These are phyloP conservation scores for Clinocottus analis DNA, from an alignment of 2,113 vertebrate genomes.

Conservation along the genomic window DNA sequence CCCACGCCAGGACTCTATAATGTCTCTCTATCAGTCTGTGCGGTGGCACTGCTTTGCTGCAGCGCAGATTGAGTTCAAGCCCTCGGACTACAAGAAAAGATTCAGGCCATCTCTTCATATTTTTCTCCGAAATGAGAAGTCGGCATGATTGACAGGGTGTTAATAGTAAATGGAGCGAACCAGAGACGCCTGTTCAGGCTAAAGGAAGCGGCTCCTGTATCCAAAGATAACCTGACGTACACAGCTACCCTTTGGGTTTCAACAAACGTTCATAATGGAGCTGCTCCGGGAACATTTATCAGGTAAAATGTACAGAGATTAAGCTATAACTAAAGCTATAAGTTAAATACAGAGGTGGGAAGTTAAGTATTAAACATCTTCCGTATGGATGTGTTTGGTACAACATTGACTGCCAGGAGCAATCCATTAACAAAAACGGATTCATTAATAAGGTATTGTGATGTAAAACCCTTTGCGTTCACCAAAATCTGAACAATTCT, in stretches of 20 bases:
- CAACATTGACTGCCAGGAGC: not conserved
- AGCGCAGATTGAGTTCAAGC: constrained; percentile 77
- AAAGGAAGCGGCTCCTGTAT: constrained; percentile 3
- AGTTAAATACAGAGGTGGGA: constrained; percentile 1
- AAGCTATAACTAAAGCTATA: constrained; percentile 10
- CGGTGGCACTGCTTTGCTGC: constrained; percentile 37
- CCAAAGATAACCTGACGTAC: constrained; percentile 15
- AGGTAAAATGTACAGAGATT: constrained; percentile 15
- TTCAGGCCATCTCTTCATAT: constrained; percentile 55
- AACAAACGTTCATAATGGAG: constrained; percentile 24
- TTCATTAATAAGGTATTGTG: not conserved
- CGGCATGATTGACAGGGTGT: constrained; percentile 59
- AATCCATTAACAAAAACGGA: not conserved
- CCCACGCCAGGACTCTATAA: constrained; percentile 42
- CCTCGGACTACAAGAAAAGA: constrained; percentile 49
- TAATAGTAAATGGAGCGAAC: constrained; percentile 62
- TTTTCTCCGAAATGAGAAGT: constrained; percentile 50
- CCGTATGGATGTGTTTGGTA: not conserved
- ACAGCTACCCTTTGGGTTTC: constrained; percentile 37
- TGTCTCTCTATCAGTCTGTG: constrained; percentile 44
- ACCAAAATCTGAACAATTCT: not conserved
- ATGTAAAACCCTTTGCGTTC: not conserved
- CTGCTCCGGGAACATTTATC: not conserved
- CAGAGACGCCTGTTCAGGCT: constrained; percentile 37
- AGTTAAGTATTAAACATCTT: not conserved